A percentile compares a stretch with the other conserved stretches of the same genome.
phyloP scores from a whole-genome alignment of 2,797 vertebrate genomes.

The Poeciliopsis presidionis region DNA sequence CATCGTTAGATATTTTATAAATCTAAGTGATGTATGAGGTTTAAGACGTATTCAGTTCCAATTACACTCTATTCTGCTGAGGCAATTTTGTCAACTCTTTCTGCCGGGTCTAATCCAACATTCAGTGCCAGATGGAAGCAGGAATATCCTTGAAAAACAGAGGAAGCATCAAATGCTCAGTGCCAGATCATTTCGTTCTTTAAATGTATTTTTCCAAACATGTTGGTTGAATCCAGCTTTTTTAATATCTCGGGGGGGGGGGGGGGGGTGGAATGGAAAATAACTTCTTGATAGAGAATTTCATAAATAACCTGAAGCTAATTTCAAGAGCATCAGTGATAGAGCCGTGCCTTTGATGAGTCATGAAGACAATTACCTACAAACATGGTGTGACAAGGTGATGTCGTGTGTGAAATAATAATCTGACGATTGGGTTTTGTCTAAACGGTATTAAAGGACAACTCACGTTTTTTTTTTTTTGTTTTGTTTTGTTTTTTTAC shows the following conservation, averaged over 20 bases:
- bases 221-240: background rate
- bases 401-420: slow-evolving; percentile 59
- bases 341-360: slow-evolving; percentile 8
- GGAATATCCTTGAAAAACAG: background rate
- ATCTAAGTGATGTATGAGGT: background rate
- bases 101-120: background rate
- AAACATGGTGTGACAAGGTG: slow-evolving; percentile 31
- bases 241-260: background rate
- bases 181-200: background rate
- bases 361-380: slow-evolving; percentile 30
- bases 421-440: slow-evolving; percentile 59
- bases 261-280: background rate
- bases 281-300: background rate
- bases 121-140: background rate
- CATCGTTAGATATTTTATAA: background rate
- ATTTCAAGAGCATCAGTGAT: slow-evolving; percentile 27
- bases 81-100: background rate
- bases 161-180: background rate
- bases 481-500: too few species aligned
- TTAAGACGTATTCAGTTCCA: too few species aligned
- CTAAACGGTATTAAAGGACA: slow-evolving; percentile 50
- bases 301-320: slow-evolving; percentile 40
- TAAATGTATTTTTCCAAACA: background rate
- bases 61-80: background rate
- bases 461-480: slow-evolving; percentile 39